Base-by-base conservation (phyloP, 2,797 vertebrate genomes). In the Micropoecilia bifurca region DNA sequence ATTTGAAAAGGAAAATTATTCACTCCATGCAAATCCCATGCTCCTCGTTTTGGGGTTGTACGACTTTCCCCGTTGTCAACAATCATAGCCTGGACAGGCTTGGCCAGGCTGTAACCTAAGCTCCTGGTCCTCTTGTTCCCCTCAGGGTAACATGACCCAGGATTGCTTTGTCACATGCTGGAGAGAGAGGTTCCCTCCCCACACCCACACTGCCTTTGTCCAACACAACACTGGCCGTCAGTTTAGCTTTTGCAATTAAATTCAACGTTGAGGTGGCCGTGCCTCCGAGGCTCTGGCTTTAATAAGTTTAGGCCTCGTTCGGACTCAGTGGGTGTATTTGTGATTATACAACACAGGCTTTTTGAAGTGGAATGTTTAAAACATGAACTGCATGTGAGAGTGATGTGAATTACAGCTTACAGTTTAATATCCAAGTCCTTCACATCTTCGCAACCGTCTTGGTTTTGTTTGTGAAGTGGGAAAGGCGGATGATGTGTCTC, bases 81-180 rank as follows among this genome's bases (percentile, higher is more conserved):
- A 82, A 48, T 75, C 76, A 79, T 76, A 73, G 71, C 59, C 83
- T 90, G 83, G 89, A 88, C 86, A 75, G 91, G 86, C 85, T 80
- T 76, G 83, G 83, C 83, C 86, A 76, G 22, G 6, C 68, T 87
- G 94, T 94, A 95, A 95, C 90, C 87, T 72, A 91, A 95, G 86
- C 91, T 83, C 76, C 74, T n/a, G 76, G 86, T 91, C 91, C 88
- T 87, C 83, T 85, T 86, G 83, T 87, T 93, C 88, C 87, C 91
- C 76, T 74, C 80, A 86, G 87, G 90, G 94, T 93, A 94, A 96
- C 90, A 83, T 90, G 94, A 96, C 87, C 93, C 87, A 66, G 48
- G 81, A 91, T 81, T 90, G 91, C 92, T 93, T 94, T 95, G 94
- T 95, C 91, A 91, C 91, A 84, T 92, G 87, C 85, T 77, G 90